Evolutionary conservation across 2,797 vertebrate species (phyloP).

Genomic region (Argya squamiceps): DNA sequence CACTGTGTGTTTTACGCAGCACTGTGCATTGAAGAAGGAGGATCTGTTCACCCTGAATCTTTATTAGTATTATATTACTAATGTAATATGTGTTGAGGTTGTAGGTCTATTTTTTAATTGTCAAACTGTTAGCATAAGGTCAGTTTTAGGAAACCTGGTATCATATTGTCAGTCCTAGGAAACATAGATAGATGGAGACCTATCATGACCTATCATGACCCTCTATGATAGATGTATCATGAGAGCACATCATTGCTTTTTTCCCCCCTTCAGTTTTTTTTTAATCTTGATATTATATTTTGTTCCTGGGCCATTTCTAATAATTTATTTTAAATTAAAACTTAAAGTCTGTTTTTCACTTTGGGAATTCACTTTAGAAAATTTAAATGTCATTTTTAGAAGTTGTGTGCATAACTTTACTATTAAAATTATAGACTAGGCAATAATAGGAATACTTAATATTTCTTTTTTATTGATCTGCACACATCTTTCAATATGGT

Average conservation of each 20-base stretch:
- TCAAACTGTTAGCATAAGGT: not conserved
- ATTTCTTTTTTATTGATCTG: not conserved
- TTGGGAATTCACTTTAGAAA: not conserved
- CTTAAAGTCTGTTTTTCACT: not conserved
- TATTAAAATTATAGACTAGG: not conserved
- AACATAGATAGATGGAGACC: not conserved
- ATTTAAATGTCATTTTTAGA: not conserved
- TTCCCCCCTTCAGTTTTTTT: not conserved
- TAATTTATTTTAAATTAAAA: not conserved
- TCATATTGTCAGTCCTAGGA: not conserved
- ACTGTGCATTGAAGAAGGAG: not conserved
- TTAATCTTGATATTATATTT: not conserved
- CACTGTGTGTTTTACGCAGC: rapidly evolving
- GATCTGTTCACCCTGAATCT: not conserved
- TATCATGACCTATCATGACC: no score
- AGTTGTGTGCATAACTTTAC: not conserved
- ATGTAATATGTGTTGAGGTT: rapidly evolving
- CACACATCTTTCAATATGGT: not conserved
- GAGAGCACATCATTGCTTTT: not conserved
- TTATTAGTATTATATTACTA: not conserved
- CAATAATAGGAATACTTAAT: not conserved
- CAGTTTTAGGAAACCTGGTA: not conserved
- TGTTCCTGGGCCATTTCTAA: not conserved
- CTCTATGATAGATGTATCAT: no score
- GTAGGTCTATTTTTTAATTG: not conserved